Conservation (phyloP, 2,113 vertebrate genomes). For the Anoplopoma fimbria region DNA sequence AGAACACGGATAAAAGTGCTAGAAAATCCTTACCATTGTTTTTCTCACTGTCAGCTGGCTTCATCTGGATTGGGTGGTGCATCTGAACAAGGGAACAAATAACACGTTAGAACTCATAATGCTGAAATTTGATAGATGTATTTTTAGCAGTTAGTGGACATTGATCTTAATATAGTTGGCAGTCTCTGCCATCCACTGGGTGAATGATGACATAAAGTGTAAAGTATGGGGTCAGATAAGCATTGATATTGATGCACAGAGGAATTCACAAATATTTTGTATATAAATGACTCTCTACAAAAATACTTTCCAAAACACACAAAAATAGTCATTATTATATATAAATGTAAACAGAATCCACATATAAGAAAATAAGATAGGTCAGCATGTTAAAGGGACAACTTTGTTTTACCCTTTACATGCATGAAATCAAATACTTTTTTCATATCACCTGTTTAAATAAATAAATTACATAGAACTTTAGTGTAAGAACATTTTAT, state of each 20-base stretch:
- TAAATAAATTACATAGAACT: not conserved
- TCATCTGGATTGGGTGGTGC: conserved; percentile 77
- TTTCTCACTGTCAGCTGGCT: conserved; percentile 74
- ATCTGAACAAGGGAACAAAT: conserved; percentile 49
- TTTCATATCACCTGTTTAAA: not conserved
- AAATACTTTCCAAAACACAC: no score
- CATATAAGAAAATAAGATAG: no score
- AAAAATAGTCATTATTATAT: no score
- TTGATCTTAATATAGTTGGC: not conserved
- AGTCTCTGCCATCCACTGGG: not conserved
- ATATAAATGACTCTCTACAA: no score
- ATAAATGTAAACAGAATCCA: no score
- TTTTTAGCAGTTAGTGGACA: no score
- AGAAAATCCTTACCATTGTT: conserved; percentile 67
- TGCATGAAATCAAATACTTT: not conserved
- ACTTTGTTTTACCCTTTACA: not conserved
- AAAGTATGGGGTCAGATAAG: no score
- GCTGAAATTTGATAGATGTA: not conserved
- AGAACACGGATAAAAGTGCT: not conserved
- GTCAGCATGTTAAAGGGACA: no score
- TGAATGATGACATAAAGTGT: no score
- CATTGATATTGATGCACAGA: no score
- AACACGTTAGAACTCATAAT: not conserved
- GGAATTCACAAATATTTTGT: no score
- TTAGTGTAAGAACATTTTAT: not conserved